These are phyloP conservation scores for Apostichopus californicus DNA, from an alignment of 35 echinoderm and acorn worm species.

Conservation along the genomic window DNA sequence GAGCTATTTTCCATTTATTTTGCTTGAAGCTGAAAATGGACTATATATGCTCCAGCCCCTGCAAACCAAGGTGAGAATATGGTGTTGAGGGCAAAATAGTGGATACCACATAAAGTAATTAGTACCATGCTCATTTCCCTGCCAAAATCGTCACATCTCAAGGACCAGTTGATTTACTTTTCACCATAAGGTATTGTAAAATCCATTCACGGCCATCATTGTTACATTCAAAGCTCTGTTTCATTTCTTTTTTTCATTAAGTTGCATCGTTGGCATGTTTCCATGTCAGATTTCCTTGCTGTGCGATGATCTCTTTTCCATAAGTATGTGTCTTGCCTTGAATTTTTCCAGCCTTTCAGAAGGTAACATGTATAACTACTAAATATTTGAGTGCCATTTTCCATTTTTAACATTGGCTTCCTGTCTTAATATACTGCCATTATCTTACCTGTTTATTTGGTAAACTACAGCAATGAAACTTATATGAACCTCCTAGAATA, in stretches of 20 bases:
- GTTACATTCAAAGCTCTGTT: background rate
- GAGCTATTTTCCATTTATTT: too few species aligned
- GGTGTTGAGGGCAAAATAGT: too few species aligned
- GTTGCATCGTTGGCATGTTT: background rate
- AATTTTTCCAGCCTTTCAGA: too few species aligned
- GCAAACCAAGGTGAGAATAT: too few species aligned
- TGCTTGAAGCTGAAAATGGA: too few species aligned
- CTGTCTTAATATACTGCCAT: background rate
- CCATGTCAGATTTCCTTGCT: conserved; percentile 3
- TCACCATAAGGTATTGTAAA: background rate
- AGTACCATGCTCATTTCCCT: background rate
- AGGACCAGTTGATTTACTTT: background rate
- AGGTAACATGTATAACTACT: too few species aligned
- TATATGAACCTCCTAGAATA: background rate
- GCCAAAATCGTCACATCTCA: background rate
- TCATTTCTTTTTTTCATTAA: background rate
- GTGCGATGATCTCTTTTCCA: conserved; percentile 7
- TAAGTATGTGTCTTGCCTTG: background rate
- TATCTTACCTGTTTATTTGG: conserved; percentile 1
- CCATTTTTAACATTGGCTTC: background rate
- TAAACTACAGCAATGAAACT: background rate
- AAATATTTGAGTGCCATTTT: too few species aligned
- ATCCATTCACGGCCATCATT: background rate
- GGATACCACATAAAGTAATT: too few species aligned
- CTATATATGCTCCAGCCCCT: too few species aligned